Conservation (phyloP, 2,888 invertebrate species). For the Arge pagana region DNA sequence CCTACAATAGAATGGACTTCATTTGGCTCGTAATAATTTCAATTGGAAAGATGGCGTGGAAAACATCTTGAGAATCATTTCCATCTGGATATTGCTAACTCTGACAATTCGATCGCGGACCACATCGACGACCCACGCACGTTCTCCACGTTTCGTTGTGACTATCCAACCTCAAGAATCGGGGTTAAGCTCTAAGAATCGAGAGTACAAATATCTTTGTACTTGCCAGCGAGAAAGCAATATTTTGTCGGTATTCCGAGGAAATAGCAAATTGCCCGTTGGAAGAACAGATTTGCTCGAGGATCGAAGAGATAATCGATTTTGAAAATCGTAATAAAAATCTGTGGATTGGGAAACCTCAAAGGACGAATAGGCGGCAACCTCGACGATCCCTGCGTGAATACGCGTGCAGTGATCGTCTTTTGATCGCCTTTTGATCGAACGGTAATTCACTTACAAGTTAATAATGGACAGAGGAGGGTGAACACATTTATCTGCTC, state of each 20-base stretch:
- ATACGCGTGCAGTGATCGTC: slow-evolving; percentile 16
- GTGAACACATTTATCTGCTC: slow-evolving; percentile 43
- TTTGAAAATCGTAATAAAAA: slow-evolving; percentile 32
- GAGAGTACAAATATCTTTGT: no score
- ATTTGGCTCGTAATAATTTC: slow-evolving; percentile 59
- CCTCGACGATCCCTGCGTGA: slow-evolving; percentile 25
- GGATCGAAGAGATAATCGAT: slow-evolving; percentile 21
- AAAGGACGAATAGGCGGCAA: slow-evolving; percentile 48
- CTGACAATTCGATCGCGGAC: no score
- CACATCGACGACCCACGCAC: background rate
- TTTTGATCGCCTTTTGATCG: slow-evolving; percentile 53
- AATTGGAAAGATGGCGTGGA: slow-evolving; percentile 43
- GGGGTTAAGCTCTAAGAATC: no score
- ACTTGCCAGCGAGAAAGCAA: no score
- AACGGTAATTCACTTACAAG: slow-evolving; percentile 57
- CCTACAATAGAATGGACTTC: slow-evolving; percentile 57
- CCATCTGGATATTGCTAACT: no score
- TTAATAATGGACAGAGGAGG: slow-evolving; percentile 54
- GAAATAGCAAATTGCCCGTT: no score
- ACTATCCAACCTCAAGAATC: no score
- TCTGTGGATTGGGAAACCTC: slow-evolving; percentile 46
- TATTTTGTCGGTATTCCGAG: no score
- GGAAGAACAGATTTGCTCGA: slow-evolving; percentile 15
- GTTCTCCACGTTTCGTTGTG: no score
- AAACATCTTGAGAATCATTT: slow-evolving; percentile 14